These are phyloP conservation scores for honey bee (Apis mellifera) DNA, from an alignment of 1,140 invertebrate genomes.

Conservation along the genomic window Amel_HAv3.1 CM009934.2:3489001-3489500, in stretches of 20 bases:
- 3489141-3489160: constrained; percentile 56
- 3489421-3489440: constrained; percentile 25
- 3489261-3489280: constrained; percentile 70
- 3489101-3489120: constrained; percentile 75
- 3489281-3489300: constrained; percentile 68
- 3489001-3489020: constrained; percentile 27
- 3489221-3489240: constrained; percentile 74
- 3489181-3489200: constrained; percentile 59
- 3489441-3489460: constrained; percentile 11
- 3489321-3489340: constrained; percentile 26
- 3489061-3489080: constrained; percentile 47
- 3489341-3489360: constrained; percentile 71
- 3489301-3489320: constrained; percentile 60
- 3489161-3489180: constrained; percentile 54
- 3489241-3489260: constrained; percentile 67
- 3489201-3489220: constrained; percentile 67
- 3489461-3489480: neutral
- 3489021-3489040: neutral
- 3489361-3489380: constrained; percentile 77
- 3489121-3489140: constrained; percentile 69
- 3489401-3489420: constrained; percentile 66
- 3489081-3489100: constrained; percentile 72
- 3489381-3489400: constrained; percentile 73
- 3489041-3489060: neutral
- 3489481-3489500: constrained; percentile 57